Evolutionary conservation across 2,113 vertebrate genomes (phyloP).

Genomic region (Tautogolabrus adspersus): DNA sequence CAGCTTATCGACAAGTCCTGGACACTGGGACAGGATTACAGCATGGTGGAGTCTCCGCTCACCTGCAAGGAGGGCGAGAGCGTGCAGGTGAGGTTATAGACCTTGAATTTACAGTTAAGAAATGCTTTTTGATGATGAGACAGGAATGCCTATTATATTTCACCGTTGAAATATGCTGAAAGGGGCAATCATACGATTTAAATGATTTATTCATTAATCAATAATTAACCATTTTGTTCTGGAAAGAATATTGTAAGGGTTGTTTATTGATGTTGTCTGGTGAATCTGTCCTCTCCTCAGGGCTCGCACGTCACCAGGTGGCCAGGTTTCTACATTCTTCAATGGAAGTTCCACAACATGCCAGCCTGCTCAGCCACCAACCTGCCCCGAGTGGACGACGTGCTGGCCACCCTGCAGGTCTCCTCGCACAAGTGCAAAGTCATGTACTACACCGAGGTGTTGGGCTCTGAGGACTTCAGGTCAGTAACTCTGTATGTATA

Average conservation of each 20-base stretch:
- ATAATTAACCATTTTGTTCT: no score
- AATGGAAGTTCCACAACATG: constrained; percentile 96
- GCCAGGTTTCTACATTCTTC: constrained; percentile 98
- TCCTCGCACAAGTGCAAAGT: constrained; percentile 98
- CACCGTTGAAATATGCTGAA: no score
- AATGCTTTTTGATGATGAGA: no score
- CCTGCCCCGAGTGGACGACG: constrained; percentile 95
- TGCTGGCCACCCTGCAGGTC: constrained; percentile 95
- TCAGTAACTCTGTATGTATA: constrained; percentile 69
- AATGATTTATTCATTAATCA: no score
- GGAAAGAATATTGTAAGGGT: no score
- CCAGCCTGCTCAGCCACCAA: constrained; percentile 92
- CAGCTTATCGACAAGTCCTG: constrained; percentile 95
- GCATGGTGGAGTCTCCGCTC: constrained; percentile 94
- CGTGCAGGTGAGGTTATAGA: constrained; percentile 87
- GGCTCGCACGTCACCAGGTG: constrained; percentile 96
- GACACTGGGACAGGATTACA: constrained; percentile 94
- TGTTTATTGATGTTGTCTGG: no score
- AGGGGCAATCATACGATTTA: no score
- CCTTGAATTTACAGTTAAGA: no score
- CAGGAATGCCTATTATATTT: no score
- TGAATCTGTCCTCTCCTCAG: constrained; percentile 72
- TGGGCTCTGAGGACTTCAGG: constrained; percentile 98
- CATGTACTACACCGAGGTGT: constrained; percentile 97
- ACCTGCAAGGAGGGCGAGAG: constrained; percentile 96